Evolutionary conservation across 2,113 vertebrate species (phyloP).

Genomic region (Peucedramus taeniatus): DNA sequence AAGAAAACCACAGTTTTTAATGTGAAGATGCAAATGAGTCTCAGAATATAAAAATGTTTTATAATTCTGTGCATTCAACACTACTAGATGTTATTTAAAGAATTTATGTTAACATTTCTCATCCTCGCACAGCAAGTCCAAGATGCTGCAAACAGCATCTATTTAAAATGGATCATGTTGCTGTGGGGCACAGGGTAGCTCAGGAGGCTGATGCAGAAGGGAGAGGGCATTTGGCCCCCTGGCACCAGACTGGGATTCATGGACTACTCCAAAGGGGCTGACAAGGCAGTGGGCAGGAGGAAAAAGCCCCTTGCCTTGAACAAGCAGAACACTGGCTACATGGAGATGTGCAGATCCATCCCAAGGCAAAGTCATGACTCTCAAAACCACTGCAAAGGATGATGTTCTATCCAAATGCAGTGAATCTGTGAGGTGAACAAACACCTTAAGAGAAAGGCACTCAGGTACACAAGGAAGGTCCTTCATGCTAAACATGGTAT

Average conservation of each 20-base stretch:
- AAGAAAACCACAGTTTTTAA: constrained; percentile 60
- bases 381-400: background rate
- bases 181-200: background rate
- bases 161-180: background rate
- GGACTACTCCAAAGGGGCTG: background rate
- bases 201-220: background rate
- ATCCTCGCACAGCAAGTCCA: constrained; percentile 30
- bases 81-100: constrained; percentile 54
- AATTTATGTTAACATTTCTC: constrained; percentile 60
- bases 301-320: background rate
- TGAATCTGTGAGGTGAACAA: background rate
- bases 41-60: constrained; percentile 61
- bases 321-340: accelerated
- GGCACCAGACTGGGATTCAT: background rate
- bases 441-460: background rate
- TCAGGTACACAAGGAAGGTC: background rate
- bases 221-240: background rate
- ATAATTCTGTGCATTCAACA: constrained; percentile 59
- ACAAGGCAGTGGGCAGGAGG: background rate
- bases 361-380: background rate
- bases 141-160: constrained; percentile 37
- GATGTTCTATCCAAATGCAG: accelerated
- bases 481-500: accelerated
- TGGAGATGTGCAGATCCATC: background rate
- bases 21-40: constrained; percentile 58